Conservation (phyloP, 2,888 invertebrate genomes). For the Criorhina ranunculi region DNA sequence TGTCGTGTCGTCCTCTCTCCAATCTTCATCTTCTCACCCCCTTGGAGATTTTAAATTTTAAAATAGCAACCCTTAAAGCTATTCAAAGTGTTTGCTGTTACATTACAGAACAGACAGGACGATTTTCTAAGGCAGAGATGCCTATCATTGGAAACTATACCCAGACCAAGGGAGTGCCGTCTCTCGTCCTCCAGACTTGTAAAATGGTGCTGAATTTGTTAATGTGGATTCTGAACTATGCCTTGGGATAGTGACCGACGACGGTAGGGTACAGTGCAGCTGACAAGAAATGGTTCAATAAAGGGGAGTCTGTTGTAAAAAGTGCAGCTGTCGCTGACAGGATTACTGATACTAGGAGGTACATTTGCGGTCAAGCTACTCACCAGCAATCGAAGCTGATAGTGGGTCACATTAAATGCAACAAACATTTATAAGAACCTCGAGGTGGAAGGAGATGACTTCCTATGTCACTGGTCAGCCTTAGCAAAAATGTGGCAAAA, state of each 20-base stretch:
- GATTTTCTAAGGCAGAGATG: constrained; percentile 11
- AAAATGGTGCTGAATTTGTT: constrained; percentile 53
- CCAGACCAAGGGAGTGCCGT: neutral
- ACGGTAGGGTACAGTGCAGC: constrained; percentile 5
- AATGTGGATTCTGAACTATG: constrained; percentile 38
- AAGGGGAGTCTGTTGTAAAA: neutral
- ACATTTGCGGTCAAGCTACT: too few species aligned
- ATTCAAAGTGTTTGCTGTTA: neutral
- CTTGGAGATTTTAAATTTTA: constrained; percentile 31
- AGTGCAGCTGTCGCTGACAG: too few species aligned
- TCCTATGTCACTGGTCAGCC: too few species aligned
- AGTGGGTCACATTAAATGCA: too few species aligned
- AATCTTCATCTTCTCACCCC: constrained; percentile 5
- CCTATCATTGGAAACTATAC: constrained; percentile 24
- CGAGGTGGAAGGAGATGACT: too few species aligned
- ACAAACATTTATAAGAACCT: too few species aligned
- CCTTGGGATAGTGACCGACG: neutral
- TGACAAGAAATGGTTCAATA: constrained; percentile 13
- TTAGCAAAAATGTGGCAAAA: too few species aligned
- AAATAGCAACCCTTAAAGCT: constrained; percentile 58
- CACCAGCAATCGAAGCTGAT: too few species aligned
- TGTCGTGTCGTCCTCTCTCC: constrained; percentile 4
- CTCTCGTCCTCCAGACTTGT: constrained; percentile 8
- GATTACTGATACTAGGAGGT: too few species aligned
- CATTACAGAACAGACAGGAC: neutral